phyloP scores from a whole-genome alignment of 2,797 vertebrate species.

The Macropodus opercularis region DNA sequence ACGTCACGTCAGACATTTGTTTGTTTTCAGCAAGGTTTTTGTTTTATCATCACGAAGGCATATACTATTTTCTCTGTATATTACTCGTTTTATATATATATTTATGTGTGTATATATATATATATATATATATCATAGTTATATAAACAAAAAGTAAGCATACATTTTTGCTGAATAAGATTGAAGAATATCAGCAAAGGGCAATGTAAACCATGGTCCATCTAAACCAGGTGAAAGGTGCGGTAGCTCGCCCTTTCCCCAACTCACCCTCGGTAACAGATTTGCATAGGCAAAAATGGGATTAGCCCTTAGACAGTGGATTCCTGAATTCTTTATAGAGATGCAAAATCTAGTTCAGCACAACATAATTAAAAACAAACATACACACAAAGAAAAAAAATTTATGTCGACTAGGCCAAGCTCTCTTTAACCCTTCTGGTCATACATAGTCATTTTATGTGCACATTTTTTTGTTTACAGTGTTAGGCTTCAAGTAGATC shows the following conservation, averaged over 20 bases:
- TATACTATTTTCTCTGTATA: constrained; percentile 86
- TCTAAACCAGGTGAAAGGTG: constrained; percentile 84
- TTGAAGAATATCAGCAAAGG: constrained; percentile 93
- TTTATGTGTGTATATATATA: constrained; percentile 85
- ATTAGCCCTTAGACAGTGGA: constrained; percentile 97
- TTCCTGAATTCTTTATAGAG: constrained; percentile 95
- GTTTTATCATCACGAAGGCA: constrained; percentile 84
- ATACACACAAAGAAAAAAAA: constrained; percentile 71
- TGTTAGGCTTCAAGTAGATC: constrained; percentile 89
- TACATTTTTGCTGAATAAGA: constrained; percentile 93
- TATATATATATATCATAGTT: constrained; percentile 86
- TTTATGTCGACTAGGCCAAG: constrained; percentile 76
- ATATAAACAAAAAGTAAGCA: constrained; percentile 89
- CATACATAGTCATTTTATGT: constrained; percentile 78
- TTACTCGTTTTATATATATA: constrained; percentile 87
- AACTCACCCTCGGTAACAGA: constrained; percentile 92
- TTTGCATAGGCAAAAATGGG: constrained; percentile 99
- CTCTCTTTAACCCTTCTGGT: constrained; percentile 75
- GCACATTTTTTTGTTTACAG: constrained; percentile 86
- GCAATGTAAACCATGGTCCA: constrained; percentile 95
- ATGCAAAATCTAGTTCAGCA: constrained; percentile 83
- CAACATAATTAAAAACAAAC: constrained; percentile 80
- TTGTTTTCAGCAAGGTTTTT: constrained; percentile 92
- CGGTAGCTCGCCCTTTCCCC: constrained; percentile 85
- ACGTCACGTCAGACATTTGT: constrained; percentile 91